Evolutionary conservation across 2,113 vertebrate species (phyloP).

Genomic region (Catagonus wagneri): DNA sequence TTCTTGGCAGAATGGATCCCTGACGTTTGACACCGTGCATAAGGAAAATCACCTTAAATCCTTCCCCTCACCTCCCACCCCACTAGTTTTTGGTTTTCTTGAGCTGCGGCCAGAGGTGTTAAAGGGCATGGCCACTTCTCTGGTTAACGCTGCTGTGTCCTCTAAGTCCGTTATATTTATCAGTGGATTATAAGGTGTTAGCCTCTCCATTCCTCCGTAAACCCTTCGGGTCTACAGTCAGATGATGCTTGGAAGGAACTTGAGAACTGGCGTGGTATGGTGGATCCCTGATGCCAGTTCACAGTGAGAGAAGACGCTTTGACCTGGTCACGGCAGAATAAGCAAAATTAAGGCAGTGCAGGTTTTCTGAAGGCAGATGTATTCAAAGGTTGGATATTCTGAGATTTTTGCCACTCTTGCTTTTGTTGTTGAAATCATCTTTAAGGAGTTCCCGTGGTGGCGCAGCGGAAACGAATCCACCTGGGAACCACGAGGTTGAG

Average conservation of each 20-base stretch:
- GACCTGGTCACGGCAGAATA: background rate
- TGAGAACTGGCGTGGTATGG: background rate
- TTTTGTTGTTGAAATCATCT: background rate
- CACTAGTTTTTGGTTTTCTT: background rate
- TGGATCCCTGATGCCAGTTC: background rate
- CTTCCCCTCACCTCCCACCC: background rate
- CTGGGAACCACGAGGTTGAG: too few species aligned
- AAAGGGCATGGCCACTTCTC: background rate
- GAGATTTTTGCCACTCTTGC: background rate
- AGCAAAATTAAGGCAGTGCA: background rate
- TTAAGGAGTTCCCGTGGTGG: too few species aligned
- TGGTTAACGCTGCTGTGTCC: background rate
- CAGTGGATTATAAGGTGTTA: background rate
- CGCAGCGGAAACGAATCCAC: too few species aligned
- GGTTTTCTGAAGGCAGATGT: background rate
- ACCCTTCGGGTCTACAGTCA: accelerated
- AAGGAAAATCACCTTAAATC: background rate
- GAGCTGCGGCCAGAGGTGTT: background rate
- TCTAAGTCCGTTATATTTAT: too few species aligned
- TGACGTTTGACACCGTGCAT: background rate
- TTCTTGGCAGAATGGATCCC: background rate
- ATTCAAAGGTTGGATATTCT: background rate
- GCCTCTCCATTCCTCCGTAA: background rate
- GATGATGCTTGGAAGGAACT: background rate
- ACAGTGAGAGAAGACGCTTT: background rate